These are phyloP conservation scores for Fragum sueziense DNA, from an alignment of 2,888 invertebrate genomes.

Conservation along the genomic window DNA sequence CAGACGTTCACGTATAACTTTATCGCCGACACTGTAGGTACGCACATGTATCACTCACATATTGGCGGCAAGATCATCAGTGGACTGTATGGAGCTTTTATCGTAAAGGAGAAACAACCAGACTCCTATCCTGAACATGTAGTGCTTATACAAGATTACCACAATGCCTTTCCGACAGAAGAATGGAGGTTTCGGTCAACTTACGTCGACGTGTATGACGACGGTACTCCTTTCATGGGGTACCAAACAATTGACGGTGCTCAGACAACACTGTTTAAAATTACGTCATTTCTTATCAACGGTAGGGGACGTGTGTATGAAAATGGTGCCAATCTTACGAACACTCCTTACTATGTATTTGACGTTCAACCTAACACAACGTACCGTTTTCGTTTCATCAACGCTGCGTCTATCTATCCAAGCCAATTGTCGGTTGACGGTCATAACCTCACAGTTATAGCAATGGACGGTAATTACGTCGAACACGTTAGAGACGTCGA, in stretches of 20 bases:
- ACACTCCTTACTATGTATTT: conserved; percentile 57
- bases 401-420: conserved; percentile 62
- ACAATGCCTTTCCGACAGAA: conserved; percentile 39
- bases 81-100: conserved; percentile 63
- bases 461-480: conserved; percentile 67
- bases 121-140: conserved; percentile 34
- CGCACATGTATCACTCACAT: too few species aligned
- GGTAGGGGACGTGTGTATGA: too few species aligned
- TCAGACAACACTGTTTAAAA: conserved; percentile 43
- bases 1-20: too few species aligned
- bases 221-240: conserved; percentile 1
- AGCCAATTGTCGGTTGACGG: conserved; percentile 69
- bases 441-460: conserved; percentile 66
- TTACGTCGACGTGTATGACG: not conserved
- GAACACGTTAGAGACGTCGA: conserved; percentile 61
- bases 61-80: too few species aligned
- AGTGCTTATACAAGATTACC: conserved; percentile 59
- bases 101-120: conserved; percentile 49
- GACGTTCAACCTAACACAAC: conserved; percentile 39
- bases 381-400: conserved; percentile 70
- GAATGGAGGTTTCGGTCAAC: not conserved
- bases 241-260: not conserved
- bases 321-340: conserved; percentile 33
- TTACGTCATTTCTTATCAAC: conserved; percentile 62
- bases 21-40: too few species aligned